Conservation (phyloP, 2,797 vertebrate genomes). For the Numenius phaeopus region DNA sequence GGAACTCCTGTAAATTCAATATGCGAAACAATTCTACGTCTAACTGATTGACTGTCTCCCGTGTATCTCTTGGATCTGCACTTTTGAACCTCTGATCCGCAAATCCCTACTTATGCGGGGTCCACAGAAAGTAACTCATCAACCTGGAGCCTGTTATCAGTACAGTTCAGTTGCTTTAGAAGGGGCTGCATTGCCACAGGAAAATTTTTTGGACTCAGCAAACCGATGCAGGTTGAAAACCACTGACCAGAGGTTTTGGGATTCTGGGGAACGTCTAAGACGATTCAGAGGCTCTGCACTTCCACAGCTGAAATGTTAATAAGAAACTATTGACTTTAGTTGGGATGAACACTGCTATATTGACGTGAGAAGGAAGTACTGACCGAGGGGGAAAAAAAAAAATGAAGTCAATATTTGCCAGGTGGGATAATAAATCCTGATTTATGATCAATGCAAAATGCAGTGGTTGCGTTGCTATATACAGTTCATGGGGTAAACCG, state of each 20-base stretch:
- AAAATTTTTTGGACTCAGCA: background rate
- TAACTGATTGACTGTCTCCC: background rate
- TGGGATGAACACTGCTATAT: conserved; percentile 8
- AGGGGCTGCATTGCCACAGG: background rate
- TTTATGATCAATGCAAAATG: conserved; percentile 5
- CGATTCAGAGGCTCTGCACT: background rate
- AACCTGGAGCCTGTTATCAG: conserved; percentile 45
- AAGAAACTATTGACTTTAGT: conserved; percentile 1
- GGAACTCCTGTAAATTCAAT: background rate
- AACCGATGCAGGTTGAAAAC: conserved; percentile 19
- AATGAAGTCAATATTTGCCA: conserved; percentile 31
- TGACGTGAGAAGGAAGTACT: conserved; percentile 15
- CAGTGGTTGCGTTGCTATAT: background rate
- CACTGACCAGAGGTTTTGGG: background rate
- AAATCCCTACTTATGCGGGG: background rate
- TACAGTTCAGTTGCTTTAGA: conserved; percentile 18
- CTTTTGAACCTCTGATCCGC: conserved; percentile 24
- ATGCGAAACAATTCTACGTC: accelerated
- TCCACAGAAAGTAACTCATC: conserved; percentile 60
- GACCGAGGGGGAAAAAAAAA: background rate
- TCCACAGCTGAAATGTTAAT: background rate
- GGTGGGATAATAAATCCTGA: conserved; percentile 37
- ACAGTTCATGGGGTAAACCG: background rate
- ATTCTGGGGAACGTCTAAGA: background rate
- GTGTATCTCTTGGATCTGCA: conserved; percentile 32